Evolutionary conservation across 2,888 invertebrate genomes (phyloP).

Genomic region (Acrocyrtus sp.): DNA sequence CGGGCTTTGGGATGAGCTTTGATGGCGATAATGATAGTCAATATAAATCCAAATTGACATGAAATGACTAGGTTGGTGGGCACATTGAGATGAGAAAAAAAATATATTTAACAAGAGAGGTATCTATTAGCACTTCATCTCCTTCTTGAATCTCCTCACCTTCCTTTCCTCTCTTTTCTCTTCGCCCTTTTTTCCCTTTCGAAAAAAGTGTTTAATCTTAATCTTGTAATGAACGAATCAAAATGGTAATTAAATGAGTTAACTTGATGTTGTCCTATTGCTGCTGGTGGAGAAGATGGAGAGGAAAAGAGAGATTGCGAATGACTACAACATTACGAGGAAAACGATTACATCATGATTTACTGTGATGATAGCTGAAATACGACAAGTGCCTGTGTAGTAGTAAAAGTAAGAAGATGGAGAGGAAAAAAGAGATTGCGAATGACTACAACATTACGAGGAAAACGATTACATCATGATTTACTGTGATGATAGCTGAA

Average conservation of each 20-base stretch:
- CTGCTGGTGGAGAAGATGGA: background rate
- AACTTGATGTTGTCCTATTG: conserved; percentile 36
- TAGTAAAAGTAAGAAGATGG: too few relatives aligned
- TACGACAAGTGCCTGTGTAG: conserved; percentile 36
- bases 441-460: conserved; percentile 1
- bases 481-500: conserved; percentile 31
- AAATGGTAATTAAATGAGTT: conserved; percentile 47
- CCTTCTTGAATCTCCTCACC: background rate
- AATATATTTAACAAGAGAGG: too few relatives aligned
- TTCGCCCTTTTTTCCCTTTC: too few relatives aligned
- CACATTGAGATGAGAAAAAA: background rate
- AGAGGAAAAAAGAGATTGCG: background rate
- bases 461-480: conserved; percentile 48
- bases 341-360: conserved; percentile 50
- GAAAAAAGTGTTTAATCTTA: conserved; percentile 30
- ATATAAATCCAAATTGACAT: background rate
- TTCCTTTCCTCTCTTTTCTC: too few relatives aligned
- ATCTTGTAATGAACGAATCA: conserved; percentile 41
- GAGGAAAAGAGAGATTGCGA: background rate
- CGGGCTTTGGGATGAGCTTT: background rate
- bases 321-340: background rate
- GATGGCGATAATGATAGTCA: background rate
- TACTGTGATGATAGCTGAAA: conserved; percentile 28
- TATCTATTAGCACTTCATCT: background rate
- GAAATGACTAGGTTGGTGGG: conserved; percentile 10